Conservation (phyloP, 2,888 invertebrate species). For the Pyrochroa serraticornis region DNA sequence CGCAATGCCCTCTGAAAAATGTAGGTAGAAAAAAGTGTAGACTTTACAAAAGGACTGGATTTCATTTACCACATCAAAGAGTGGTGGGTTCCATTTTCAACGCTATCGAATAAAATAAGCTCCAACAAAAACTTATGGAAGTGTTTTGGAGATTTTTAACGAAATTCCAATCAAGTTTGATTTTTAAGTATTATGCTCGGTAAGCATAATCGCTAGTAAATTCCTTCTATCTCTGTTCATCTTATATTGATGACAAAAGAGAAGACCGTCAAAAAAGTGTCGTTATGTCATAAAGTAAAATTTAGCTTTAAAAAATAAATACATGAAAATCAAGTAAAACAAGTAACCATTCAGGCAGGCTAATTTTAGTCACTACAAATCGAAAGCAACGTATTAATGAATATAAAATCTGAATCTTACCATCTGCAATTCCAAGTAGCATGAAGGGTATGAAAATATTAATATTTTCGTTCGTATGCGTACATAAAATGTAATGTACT, state of each 20-base stretch:
- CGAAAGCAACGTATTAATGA: slow-evolving; percentile 25
- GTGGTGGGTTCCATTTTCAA: too few relatives aligned
- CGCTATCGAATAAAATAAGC: too few relatives aligned
- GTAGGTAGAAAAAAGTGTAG: too few relatives aligned
- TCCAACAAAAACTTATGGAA: too few relatives aligned
- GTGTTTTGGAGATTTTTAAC: too few relatives aligned
- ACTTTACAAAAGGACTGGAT: too few relatives aligned
- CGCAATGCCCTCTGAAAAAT: too few relatives aligned
- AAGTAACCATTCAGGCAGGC: slow-evolving; percentile 46
- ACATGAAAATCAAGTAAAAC: slow-evolving; percentile 39
- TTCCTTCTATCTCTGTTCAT: slow-evolving; percentile 32
- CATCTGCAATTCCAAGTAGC: slow-evolving; percentile 60
- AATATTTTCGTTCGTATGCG: slow-evolving; percentile 46
- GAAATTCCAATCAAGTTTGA: slow-evolving; percentile 6
- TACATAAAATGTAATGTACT: slow-evolving; percentile 34
- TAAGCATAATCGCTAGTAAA: too few relatives aligned
- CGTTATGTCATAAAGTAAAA: slow-evolving; percentile 11
- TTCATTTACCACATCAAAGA: too few relatives aligned
- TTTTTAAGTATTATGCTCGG: slow-evolving; percentile 33
- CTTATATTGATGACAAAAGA: slow-evolving; percentile 23
- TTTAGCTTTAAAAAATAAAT: slow-evolving; percentile 32
- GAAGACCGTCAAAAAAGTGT: slow-evolving; percentile 6
- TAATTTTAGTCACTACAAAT: slow-evolving; percentile 38
- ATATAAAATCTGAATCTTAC: slow-evolving; percentile 58
- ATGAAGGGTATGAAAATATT: slow-evolving; percentile 51